These are phyloP conservation scores for Kryptolebias marmoratus DNA, from an alignment of 2,113 vertebrate species.

Conservation along the genomic window DNA sequence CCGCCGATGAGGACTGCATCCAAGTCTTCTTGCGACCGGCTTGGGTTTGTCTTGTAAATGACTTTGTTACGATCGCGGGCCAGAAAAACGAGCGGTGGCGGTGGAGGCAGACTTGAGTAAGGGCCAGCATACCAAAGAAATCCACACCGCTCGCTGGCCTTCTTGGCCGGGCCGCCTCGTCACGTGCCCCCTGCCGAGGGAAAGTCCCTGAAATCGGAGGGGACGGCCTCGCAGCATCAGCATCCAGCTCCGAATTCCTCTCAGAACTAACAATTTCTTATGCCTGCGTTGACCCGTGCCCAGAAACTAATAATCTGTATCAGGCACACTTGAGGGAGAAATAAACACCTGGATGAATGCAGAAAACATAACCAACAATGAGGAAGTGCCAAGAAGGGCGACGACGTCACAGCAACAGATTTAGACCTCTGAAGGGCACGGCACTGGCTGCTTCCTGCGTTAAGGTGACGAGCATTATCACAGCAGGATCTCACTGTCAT, in stretches of 20 bases:
- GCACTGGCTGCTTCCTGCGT: slow-evolving; percentile 58
- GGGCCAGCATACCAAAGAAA: slow-evolving; percentile 69
- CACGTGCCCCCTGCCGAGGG: slow-evolving; percentile 53
- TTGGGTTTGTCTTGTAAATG: slow-evolving; percentile 24
- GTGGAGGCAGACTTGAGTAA: slow-evolving; percentile 35
- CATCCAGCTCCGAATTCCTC: slow-evolving; percentile 41
- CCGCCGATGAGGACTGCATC: neutral
- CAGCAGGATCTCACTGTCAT: slow-evolving; percentile 4
- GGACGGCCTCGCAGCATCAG: slow-evolving; percentile 17
- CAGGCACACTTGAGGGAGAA: neutral
- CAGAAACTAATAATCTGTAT: neutral
- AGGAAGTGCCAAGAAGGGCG: slow-evolving; percentile 4
- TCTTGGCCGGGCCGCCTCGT: slow-evolving; percentile 43
- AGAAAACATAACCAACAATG: neutral
- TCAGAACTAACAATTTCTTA: neutral
- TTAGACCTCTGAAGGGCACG: slow-evolving; percentile 52
- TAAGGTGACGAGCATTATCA: slow-evolving; percentile 55
- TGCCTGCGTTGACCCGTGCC: neutral
- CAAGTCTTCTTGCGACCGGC: neutral
- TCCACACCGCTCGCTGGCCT: slow-evolving; percentile 59
- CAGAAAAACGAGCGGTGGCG: neutral
- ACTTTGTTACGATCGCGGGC: slow-evolving; percentile 25
- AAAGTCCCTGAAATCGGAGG: slow-evolving; percentile 76
- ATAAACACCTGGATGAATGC: too few relatives aligned
- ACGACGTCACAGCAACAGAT: slow-evolving; percentile 11